Evolutionary conservation across 2,888 invertebrate genomes (phyloP).

Genomic region (Agapetus fuscipes): DNA sequence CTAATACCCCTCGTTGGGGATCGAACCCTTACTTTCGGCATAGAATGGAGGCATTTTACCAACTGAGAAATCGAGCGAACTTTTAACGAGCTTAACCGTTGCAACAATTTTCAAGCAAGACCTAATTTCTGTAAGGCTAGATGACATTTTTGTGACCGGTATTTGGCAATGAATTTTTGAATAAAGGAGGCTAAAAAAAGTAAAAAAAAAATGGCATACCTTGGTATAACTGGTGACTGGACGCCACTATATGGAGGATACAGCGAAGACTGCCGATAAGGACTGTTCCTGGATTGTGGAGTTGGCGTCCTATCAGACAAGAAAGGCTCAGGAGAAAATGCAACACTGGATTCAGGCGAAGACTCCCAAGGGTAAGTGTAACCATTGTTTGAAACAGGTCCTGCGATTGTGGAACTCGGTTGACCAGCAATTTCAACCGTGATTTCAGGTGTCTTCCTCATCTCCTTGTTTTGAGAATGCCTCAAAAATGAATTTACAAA

Average conservation of each 20-base stretch:
- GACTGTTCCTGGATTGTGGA: conserved; percentile 21
- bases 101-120: too few species aligned
- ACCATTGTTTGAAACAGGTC: conserved; percentile 13
- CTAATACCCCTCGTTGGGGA: too few species aligned
- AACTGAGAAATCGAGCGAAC: too few species aligned
- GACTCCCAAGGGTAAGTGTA: conserved; percentile 38
- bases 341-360: conserved; percentile 42
- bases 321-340: conserved; percentile 25
- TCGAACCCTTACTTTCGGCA: too few species aligned
- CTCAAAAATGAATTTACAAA: conserved; percentile 11
- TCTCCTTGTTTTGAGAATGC: conserved; percentile 4
- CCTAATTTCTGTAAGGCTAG: too few species aligned
- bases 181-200: too few species aligned
- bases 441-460: conserved; percentile 19
- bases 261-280: conserved; percentile 12
- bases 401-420: conserved; percentile 25
- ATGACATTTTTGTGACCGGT: too few species aligned
- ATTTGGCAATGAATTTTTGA: too few species aligned
- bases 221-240: conserved; percentile 13
- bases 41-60: too few species aligned
- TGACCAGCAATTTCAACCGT: conserved; percentile 28
- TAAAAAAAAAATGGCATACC: too few species aligned
- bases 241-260: conserved; percentile 8
- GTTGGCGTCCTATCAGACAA: conserved; percentile 19
- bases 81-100: too few species aligned